Base-by-base conservation (phyloP, 2,797 vertebrate genomes). In the Limosa lapponica region DNA sequence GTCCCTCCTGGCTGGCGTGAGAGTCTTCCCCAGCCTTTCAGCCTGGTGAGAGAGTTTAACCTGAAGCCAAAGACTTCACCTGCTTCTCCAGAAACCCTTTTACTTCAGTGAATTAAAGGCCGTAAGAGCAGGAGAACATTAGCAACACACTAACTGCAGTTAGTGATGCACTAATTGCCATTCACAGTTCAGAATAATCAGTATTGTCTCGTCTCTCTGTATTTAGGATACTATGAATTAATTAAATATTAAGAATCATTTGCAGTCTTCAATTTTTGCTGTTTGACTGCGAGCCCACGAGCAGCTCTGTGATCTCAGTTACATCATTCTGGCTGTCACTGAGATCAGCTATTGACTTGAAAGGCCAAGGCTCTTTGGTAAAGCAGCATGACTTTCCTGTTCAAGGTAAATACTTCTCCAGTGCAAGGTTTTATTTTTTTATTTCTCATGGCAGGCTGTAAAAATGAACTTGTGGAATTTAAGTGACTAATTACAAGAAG, bases 311-410 rank as follows among this genome's bases (percentile, higher is more conserved):
- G 94, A 95, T 95, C 86, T 89, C 83, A 41, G 36, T 96, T 95
- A 91, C 93, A 69, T 87, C 88, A 92, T 95, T 90, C 30, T 5
- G 28, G 36, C 79, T 91, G 83, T 95, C 49, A 82, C 93, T 91
- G 95, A 78, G 93, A 89, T 87, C 69, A 81, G 78, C 95, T 85
- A 75, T 92, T 89, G 79, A 95, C 95, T 92, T 95, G 90, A 93
- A 96, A 95, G 78, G 52, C 64, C 1, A 5, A 79, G 34, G 51
- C 71, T 89, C 81, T 89, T 92, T 51, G 59, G 83, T 87, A 85
- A 95, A 95, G 57, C 96, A 95, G 93, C 94, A 96, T 95, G 92
- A 95, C 65, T 95, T 95, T 92, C 94, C 94, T 93, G 90, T 85
- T 92, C 46, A 89, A 89, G 86, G 89, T 85, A 93, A 93, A 96